Conservation (phyloP, 1,140 invertebrate genomes). For the Neodiprion lecontei region DNA sequence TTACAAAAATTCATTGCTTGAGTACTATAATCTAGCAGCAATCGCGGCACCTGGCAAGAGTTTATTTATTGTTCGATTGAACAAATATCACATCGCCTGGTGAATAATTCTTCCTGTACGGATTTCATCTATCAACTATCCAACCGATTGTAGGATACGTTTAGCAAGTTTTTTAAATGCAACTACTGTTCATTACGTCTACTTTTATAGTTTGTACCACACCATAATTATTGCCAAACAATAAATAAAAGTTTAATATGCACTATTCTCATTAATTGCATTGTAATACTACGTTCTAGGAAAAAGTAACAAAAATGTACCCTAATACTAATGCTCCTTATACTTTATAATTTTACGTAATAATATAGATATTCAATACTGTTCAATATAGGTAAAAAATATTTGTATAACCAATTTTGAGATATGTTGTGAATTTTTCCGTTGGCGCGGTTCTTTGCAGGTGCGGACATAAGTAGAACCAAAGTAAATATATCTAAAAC, state of each 20-base stretch:
- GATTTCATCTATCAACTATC: neutral
- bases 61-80: constrained; percentile 1
- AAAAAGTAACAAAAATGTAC: too few relatives aligned
- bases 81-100: neutral
- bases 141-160: neutral
- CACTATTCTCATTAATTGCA: too few relatives aligned
- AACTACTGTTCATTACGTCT: neutral
- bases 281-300: too few relatives aligned
- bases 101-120: neutral
- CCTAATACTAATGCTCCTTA: too few relatives aligned
- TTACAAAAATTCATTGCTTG: neutral
- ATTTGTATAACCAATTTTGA: neutral
- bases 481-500: too few relatives aligned
- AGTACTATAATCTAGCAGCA: neutral
- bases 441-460: too few relatives aligned
- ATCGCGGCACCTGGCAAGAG: neutral
- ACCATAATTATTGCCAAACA: neutral
- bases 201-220: neutral
- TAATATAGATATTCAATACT: neutral
- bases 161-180: neutral
- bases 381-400: neutral
- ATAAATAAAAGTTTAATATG: too few relatives aligned
- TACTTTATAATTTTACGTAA: neutral
- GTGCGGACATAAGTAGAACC: too few relatives aligned
- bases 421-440: too few relatives aligned